These are phyloP conservation scores for Poeciliopsis presidionis DNA, from an alignment of 2,797 vertebrate species.

Conservation along the genomic window DNA sequence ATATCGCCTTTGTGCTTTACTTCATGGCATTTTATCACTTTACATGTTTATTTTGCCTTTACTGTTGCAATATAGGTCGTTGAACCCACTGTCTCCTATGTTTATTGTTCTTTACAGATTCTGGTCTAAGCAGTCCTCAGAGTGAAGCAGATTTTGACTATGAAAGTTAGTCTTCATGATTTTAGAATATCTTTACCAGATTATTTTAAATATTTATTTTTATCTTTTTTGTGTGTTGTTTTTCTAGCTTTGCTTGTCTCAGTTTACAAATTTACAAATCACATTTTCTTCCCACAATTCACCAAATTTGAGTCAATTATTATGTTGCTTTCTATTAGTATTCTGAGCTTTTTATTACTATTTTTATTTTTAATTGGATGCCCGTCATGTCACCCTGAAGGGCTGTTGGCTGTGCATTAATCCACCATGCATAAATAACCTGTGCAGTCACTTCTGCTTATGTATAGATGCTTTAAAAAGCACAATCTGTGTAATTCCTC, in stretches of 20 bases:
- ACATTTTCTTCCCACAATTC: slow-evolving; percentile 65
- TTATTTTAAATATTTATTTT: slow-evolving; percentile 42
- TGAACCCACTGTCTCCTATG: slow-evolving; percentile 79
- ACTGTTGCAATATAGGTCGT: slow-evolving; percentile 67
- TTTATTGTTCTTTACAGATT: slow-evolving; percentile 97
- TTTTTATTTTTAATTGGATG: slow-evolving; percentile 57
- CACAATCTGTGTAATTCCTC: slow-evolving; percentile 44
- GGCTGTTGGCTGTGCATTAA: slow-evolving; percentile 83
- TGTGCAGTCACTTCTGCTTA: slow-evolving; percentile 64
- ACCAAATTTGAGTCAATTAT: slow-evolving; percentile 70
- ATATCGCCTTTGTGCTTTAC: slow-evolving; percentile 37
- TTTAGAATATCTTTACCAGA: slow-evolving; percentile 68
- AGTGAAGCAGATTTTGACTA: slow-evolving; percentile 95
- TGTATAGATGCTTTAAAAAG: slow-evolving; percentile 56
- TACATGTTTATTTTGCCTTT: slow-evolving; percentile 58
- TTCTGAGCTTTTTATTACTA: slow-evolving; percentile 34
- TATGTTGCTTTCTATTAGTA: slow-evolving; percentile 53
- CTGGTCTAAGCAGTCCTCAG: slow-evolving; percentile 97
- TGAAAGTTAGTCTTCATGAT: slow-evolving; percentile 94
- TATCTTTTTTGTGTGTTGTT: background rate
- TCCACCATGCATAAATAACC: slow-evolving; percentile 77
- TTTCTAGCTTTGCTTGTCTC: slow-evolving; percentile 62
- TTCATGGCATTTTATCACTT: slow-evolving; percentile 49
- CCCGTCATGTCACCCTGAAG: slow-evolving; percentile 73
- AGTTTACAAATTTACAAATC: slow-evolving; percentile 70